Evolutionary conservation across 2,888 invertebrate genomes (phyloP).

Genomic region (Stenoptilia bipunctidactyla): DNA sequence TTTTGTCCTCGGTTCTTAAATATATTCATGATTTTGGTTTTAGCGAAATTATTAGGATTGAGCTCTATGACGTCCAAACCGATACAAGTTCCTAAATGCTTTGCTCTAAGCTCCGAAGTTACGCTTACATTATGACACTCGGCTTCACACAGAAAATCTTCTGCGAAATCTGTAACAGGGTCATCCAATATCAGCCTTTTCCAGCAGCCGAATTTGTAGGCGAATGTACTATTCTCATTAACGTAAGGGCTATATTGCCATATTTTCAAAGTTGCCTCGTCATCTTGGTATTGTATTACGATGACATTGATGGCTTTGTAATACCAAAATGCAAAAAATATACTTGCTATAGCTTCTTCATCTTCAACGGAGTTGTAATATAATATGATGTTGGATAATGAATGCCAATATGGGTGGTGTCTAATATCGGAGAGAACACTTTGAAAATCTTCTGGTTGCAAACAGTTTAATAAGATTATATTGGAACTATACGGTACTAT

Average conservation of each 20-base stretch:
- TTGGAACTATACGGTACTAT: constrained; percentile 34
- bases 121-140: constrained; percentile 36
- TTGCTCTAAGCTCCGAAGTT: constrained; percentile 27
- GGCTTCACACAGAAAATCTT: constrained; percentile 33
- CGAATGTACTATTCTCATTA: constrained; percentile 24
- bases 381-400: constrained; percentile 35
- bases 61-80: constrained; percentile 28
- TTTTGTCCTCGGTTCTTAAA: constrained; percentile 41
- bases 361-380: constrained; percentile 22
- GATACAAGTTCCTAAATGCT: constrained; percentile 43
- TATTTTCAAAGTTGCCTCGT: constrained; percentile 19
- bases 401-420: constrained; percentile 38
- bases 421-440: constrained; percentile 28
- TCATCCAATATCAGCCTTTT: constrained; percentile 32
- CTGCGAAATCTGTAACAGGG: constrained; percentile 27
- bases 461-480: constrained; percentile 29
- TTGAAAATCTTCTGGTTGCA: constrained; percentile 31
- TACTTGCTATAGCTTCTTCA: constrained; percentile 24
- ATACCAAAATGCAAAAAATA: constrained; percentile 46
- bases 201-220: constrained; percentile 37
- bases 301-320: constrained; percentile 34
- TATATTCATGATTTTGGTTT: constrained; percentile 19
- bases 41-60: constrained; percentile 18
- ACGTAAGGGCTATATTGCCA: constrained; percentile 36
- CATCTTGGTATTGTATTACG: constrained; percentile 32